A percentile compares a stretch with the other conserved stretches of the same genome.
phyloP scores from a whole-genome alignment of 2,888 invertebrate species.

The Trichogramma dendrolimi region DNA sequence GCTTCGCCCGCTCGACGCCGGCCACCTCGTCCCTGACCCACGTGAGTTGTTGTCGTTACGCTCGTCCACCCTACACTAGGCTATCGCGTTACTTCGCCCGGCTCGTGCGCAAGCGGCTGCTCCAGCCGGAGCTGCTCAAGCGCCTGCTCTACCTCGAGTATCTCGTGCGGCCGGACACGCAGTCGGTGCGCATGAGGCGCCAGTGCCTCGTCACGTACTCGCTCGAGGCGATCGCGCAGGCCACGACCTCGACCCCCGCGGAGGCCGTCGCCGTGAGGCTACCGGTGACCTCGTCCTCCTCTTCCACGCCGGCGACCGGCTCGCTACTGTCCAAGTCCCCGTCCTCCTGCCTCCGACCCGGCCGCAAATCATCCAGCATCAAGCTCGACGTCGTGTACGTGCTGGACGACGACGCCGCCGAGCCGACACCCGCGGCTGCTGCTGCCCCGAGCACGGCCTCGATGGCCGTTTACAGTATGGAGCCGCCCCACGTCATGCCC shows the following conservation, averaged over 20 bases:
- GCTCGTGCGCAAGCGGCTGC: constrained; percentile 68
- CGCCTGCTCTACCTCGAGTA: constrained; percentile 68
- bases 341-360: neutral
- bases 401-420: constrained; percentile 29
- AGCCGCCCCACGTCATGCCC: constrained; percentile 11
- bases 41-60: constrained; percentile 62
- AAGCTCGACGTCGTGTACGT: constrained; percentile 47
- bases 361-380: constrained; percentile 46
- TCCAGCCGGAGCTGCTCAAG: constrained; percentile 69
- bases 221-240: constrained; percentile 33
- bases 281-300: neutral
- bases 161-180: constrained; percentile 56
- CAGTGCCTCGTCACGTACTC: constrained; percentile 42
- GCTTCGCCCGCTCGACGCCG: constrained; percentile 51
- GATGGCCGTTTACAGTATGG: constrained; percentile 28
- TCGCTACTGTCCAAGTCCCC: neutral
- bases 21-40: constrained; percentile 63
- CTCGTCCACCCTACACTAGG: constrained; percentile 73
- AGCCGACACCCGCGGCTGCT: constrained; percentile 13
- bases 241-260: constrained; percentile 31
- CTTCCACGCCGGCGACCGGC: constrained; percentile 6
- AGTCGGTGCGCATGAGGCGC: constrained; percentile 55
- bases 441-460: constrained; percentile 28
- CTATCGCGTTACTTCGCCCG: constrained; percentile 73
- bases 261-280: constrained; percentile 8